These are phyloP conservation scores for Ammodramus savannarum DNA, from an alignment of 2,113 vertebrate genomes.

Conservation along the genomic window DNA sequence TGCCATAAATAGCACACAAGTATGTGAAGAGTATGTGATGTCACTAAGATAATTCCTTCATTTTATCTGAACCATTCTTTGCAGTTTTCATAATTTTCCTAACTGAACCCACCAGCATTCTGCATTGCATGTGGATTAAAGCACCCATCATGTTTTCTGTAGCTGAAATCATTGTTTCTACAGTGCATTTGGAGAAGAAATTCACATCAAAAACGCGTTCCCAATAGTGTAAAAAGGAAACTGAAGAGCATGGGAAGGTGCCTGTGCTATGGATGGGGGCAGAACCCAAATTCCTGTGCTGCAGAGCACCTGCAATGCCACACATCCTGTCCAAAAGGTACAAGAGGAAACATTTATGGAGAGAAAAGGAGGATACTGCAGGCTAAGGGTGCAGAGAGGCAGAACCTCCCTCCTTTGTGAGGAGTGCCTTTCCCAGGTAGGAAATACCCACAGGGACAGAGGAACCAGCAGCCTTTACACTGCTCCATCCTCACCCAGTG, in stretches of 20 bases:
- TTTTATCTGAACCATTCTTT: neutral
- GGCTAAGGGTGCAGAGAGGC: neutral
- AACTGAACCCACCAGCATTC: neutral
- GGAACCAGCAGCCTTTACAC: neutral
- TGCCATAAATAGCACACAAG: neutral
- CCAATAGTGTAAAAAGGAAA: neutral
- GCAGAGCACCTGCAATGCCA: neutral
- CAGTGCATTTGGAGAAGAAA: neutral
- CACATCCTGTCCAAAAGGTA: neutral
- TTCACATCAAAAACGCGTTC: neutral
- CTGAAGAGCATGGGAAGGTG: neutral
- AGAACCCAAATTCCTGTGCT: neutral
- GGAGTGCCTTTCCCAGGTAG: neutral
- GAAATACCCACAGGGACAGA: neutral
- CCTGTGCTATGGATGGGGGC: neutral
- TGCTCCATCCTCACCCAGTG: neutral
- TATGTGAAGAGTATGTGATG: neutral
- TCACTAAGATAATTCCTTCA: neutral
- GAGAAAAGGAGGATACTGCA: neutral
- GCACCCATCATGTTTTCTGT: neutral
- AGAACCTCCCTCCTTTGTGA: neutral
- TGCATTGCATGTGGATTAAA: neutral
- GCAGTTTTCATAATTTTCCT: neutral
- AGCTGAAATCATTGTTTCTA: neutral
- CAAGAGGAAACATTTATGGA: neutral